Conservation (phyloP, 2,888 invertebrate genomes). For the Ischnura elegans region DNA sequence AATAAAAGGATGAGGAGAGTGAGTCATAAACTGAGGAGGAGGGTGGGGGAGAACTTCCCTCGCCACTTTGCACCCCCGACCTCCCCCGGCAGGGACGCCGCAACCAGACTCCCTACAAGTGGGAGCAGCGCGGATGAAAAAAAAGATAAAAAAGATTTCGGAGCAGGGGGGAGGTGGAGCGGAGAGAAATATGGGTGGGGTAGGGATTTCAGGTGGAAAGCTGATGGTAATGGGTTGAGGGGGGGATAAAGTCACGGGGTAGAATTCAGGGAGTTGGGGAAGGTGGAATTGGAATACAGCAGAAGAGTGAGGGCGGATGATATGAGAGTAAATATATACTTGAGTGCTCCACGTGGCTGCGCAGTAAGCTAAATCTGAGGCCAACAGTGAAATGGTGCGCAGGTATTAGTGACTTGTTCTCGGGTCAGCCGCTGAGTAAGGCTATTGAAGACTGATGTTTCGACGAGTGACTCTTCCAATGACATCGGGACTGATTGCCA, state of each 20-base stretch:
- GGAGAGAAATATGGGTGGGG: not conserved
- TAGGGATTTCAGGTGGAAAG: too few relatives aligned
- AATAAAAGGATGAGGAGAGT: not conserved
- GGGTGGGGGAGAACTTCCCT: not conserved
- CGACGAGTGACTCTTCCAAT: too few relatives aligned
- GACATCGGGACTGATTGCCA: too few relatives aligned
- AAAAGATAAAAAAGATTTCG: not conserved
- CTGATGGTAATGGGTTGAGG: too few relatives aligned
- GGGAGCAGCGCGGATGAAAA: not conserved
- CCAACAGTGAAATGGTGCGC: too few relatives aligned
- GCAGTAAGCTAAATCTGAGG: too few relatives aligned
- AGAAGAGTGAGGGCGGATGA: not conserved
- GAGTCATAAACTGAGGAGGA: not conserved
- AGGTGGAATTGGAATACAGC: not conserved
- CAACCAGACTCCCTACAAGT: constrained; percentile 11
- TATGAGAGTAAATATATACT: too few relatives aligned
- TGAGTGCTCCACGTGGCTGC: too few relatives aligned
- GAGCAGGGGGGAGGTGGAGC: not conserved
- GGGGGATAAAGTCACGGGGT: too few relatives aligned
- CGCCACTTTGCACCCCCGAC: not conserved
- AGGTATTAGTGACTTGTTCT: too few relatives aligned
- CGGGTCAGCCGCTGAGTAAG: too few relatives aligned
- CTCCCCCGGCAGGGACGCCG: not conserved
- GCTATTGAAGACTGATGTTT: too few relatives aligned
- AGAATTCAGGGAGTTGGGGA: not conserved